Conservation (phyloP, 2,113 vertebrate genomes). For the Rhea pennata region DNA sequence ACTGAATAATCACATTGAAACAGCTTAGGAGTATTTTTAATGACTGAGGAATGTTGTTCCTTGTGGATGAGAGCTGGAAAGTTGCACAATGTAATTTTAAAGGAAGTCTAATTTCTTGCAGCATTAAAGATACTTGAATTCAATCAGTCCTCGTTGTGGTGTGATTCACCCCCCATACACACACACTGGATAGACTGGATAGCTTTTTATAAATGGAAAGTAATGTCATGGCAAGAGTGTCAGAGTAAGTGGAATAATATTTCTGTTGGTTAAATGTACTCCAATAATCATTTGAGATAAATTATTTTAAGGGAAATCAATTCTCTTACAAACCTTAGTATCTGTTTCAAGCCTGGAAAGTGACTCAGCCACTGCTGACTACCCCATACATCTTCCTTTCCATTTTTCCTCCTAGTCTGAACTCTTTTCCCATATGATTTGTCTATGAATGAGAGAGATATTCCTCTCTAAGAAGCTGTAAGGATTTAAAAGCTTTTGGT, state of each 20-base stretch:
- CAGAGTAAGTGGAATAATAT: not conserved
- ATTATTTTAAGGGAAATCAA: not conserved
- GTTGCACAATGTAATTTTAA: not conserved
- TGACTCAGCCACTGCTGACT: not conserved
- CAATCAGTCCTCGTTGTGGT: not conserved
- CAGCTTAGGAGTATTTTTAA: constrained; percentile 6
- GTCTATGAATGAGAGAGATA: not conserved
- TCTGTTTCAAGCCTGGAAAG: not conserved
- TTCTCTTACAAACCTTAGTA: not conserved
- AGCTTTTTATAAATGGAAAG: not conserved
- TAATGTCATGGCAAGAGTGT: not conserved
- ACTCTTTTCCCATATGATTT: not conserved
- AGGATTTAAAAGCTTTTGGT: not conserved
- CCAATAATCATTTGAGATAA: not conserved
- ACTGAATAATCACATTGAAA: not conserved
- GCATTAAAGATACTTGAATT: not conserved
- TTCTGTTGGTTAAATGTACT: not conserved
- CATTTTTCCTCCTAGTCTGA: not conserved
- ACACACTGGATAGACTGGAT: not conserved
- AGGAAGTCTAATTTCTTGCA: not conserved
- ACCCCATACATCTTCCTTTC: not conserved
- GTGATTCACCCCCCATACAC: not conserved
- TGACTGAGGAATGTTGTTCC: not conserved
- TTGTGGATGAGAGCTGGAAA: not conserved
- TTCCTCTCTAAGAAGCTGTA: not conserved